Base-by-base conservation (phyloP, 2,888 invertebrate genomes). In the Chrysodeixis includens region DNA sequence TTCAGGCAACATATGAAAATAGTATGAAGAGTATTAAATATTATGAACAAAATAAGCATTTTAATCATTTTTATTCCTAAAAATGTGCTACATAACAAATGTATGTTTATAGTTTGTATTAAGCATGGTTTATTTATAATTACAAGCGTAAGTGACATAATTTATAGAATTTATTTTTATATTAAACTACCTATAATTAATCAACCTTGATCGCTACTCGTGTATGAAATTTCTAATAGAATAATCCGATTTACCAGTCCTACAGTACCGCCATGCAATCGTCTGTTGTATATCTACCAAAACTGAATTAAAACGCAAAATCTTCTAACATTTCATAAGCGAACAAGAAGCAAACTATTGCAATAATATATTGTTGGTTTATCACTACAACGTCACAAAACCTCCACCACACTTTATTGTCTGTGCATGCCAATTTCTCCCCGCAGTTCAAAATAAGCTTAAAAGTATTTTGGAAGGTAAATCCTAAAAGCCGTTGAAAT, bases 281-380 rank as follows among this genome's bases (percentile, higher is more conserved):
- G 81, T 84, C 83, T 79, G 79, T 80, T 75, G 68, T 71, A 83
- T 74, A 79, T 88, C 91, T 93, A 93, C 90, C 53, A 76, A 82
- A 90, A 93, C 83, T 86, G 81, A 88, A 40, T 40, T 87, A 84
- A 80, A 90, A 90, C 84, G 87, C 88, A 90, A 91, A 87, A 89
- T 88, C 84, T 83, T 88, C 91, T 91, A 86, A 91, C 85, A 89
- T 88, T 90, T 89, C 84, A 88, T 82, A 94, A 93, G 93, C 93
- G 86, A 89, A 91, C 87, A 92, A 90, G 83, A 93, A 94, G 94
- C 93, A 81, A 90, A 82, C 88, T 89, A 89, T 91, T 88, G 89
- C 92, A 88, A 91, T 90, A 90, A 86, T 85, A 87, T 87, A 84
- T 83, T 85, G 78, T 85, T 85, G 80, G 85, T 82, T 86, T 83